Evolutionary conservation across 2,113 vertebrate genomes (phyloP), one percentile per base, ranked within the genome.

Genomic region (Vulpes ferrilata): DNA sequence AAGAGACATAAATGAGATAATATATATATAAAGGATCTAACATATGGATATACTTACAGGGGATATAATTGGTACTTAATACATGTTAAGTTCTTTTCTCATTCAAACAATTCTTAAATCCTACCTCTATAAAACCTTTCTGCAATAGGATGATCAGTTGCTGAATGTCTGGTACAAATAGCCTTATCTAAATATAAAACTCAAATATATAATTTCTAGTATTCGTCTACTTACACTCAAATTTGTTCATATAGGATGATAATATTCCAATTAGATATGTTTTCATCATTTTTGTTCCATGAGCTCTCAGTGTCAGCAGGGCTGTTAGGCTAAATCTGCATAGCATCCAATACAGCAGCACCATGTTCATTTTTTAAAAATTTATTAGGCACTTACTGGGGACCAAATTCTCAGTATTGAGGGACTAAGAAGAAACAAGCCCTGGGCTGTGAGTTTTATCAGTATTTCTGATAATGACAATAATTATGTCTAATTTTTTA

Each of bases 171-270:
- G 2, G 38, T 27, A 53, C 23, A 88, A 83, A 83, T 91, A 8
- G 88, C 25, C 20, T 95, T 79, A 95, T 88, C 35, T 62, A 94
- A 90, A 91, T 53, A 88, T 91, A 91, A 74, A 95, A 92, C 69
- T 93, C 43, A 93, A 96, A 95, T 65, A 93, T 53, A 76, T 59
- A 96, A 43, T 71, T 93, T 95, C 13, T 71, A 73, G 80, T 12
- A 57, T 93, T 92, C 95, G 12, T 57, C 16, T 92, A 80, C 3
- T 96, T 64, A 89, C 88, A 93, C 8, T 85, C 48, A 86, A 11
- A 48, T 86, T 57, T 74, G 74, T n/a, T 97, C 35, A 89, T 23
- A 86, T 64, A 94, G 89, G 83, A 80, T 79, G 22, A 76, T 51
- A 96, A 60, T 89, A 93, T 81, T 95, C 92, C 25, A 95, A 65